A percentile compares a stretch with the other conserved stretches of the same genome.
phyloP scores from a whole-genome alignment of 2,888 invertebrate genomes.

The Apotomis capreana region DNA sequence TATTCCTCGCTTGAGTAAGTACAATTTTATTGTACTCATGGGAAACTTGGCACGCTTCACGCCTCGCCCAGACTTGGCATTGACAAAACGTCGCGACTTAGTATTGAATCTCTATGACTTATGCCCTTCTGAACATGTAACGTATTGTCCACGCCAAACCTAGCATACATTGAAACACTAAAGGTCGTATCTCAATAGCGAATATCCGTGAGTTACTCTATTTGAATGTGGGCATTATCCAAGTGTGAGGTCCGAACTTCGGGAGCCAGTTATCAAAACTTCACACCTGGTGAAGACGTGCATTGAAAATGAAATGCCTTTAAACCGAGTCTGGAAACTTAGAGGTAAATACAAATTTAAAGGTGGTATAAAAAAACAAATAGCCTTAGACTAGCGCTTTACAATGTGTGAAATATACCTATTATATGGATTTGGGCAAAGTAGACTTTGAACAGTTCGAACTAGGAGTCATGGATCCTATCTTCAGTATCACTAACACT shows the following conservation, averaged over 20 bases:
- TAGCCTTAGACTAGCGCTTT: no score
- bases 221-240: not conserved
- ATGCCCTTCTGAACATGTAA: not conserved
- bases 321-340: not conserved
- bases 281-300: slow-evolving; percentile 20
- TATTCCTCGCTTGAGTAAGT: not conserved
- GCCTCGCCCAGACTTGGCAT: not conserved
- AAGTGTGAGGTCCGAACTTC: slow-evolving; percentile 10
- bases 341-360: not conserved
- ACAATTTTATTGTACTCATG: not conserved
- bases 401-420: no score
- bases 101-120: not conserved
- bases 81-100: not conserved
- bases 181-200: no score
- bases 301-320: not conserved
- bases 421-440: no score
- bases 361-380: not conserved
- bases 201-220: not conserved
- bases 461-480: no score
- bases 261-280: slow-evolving; percentile 12
- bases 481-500: no score
- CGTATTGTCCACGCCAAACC: not conserved
- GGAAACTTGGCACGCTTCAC: slow-evolving; percentile 3
- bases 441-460: no score
- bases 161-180: no score